Conservation (phyloP, 2,888 invertebrate genomes). For the Heliconius hortense region DNA sequence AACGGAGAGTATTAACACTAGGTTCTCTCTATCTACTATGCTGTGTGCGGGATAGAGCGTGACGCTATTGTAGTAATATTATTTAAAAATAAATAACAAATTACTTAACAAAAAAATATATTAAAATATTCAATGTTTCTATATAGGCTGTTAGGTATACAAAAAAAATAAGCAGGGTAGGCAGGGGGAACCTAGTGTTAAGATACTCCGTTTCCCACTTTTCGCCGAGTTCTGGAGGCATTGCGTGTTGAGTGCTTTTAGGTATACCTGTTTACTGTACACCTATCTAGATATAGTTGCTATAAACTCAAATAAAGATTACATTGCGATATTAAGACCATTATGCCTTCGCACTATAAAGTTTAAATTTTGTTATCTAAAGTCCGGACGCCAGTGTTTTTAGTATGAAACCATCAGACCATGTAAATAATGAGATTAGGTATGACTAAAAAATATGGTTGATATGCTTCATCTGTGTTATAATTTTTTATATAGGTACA, state of each 20-base stretch:
- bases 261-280: not conserved
- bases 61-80: too few species aligned
- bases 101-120: too few species aligned
- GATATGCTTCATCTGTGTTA: not conserved
- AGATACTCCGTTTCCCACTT: too few species aligned
- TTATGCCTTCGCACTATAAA: conserved; percentile 17
- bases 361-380: conserved; percentile 22
- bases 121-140: too few species aligned
- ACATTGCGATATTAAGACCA: conserved; percentile 30
- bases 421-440: conserved; percentile 12
- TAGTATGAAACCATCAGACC: not conserved
- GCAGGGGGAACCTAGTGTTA: too few species aligned
- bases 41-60: too few species aligned
- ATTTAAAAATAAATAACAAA: too few species aligned
- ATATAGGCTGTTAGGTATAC: too few species aligned
- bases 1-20: too few species aligned
- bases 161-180: too few species aligned
- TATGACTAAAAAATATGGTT: not conserved
- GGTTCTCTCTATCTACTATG: too few species aligned
- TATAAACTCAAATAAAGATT: conserved; percentile 25
- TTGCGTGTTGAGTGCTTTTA: not conserved
- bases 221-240: too few species aligned
- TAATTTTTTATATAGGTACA: not conserved
- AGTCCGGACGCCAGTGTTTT: not conserved
- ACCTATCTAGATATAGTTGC: not conserved